Evolutionary conservation across 2,888 invertebrate genomes (phyloP), one percentile per base, ranked within the genome.

Genomic region (Osmoderma eremita): DNA sequence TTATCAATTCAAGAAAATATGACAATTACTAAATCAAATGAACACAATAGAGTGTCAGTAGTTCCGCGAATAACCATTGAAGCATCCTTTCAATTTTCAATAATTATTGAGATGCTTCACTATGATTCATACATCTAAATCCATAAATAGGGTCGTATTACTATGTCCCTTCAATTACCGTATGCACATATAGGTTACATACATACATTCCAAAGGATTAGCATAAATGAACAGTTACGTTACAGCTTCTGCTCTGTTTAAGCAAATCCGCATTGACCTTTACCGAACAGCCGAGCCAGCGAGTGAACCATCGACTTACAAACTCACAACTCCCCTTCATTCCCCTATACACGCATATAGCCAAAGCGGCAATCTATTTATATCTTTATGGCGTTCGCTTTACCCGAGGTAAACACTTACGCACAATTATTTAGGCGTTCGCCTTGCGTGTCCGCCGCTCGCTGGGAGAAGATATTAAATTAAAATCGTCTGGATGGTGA

Each of bases 381-480:
- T 56, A 56, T 56, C 56, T 41, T 24, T 56, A 41, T 56, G 53
- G 56, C 22, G 20, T 41, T 56, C 41, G 56, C 56, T 41, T 30
- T 41, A 56, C 41, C 10, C 56, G 41, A 42, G 22, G 56, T 41
- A 38, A 56, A 56, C 41, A 56, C 41, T 56, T 56, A 42, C 41
- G 41, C 39, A 39, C 15, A 56, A 41, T 56, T 56, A 56, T 56
- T 56, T 56, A 56, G 41, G 41, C 42, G n/a, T 20, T 42, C 41
- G 13, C 22, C n/a, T 56, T 56, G 39, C 39, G 42, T 42, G 42
- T 13, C 10, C 24, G 15, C 6, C 22, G 50, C 50, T 24, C 15
- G 13, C 24, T n/a, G 30, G 30, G 24, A 51, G 50, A 51, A 51
- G 15, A 51, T 51, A 51, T 51, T 24, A 30, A 51, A 51, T 51